Evolutionary conservation across 2,888 invertebrate species (phyloP), one percentile per base, ranked within the genome.

Genomic region (Lycophotia porphyrea): DNA sequence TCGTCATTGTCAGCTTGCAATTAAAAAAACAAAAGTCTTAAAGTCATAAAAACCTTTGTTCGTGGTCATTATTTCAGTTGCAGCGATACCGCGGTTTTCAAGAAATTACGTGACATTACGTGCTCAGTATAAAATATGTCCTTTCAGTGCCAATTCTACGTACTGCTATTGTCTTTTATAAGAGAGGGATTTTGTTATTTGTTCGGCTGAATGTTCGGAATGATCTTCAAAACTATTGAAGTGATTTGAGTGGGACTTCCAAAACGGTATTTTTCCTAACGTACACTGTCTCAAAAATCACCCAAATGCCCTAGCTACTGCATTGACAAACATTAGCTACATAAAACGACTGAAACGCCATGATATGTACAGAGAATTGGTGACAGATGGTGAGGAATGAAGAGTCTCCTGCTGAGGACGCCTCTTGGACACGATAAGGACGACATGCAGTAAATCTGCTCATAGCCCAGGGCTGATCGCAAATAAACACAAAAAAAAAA

Each of bases 81-180:
- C 42, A 70, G 61, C 21, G 8, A 71, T 61, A 34, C 31, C 49
- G 75, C 31, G 81, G 75, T 82, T 81, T 71, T 74, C n/a, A 42
- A 60, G 42, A 36, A 71, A n/a, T n/a, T n/a, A n/a, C n/a, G n/a
- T n/a, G n/a, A n/a, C 31, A 73, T 68, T 71, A 64, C 44, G 70
- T 42, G 24, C 27, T 47, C 36, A 63, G 8, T 9, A 36, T 64
- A 68, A 73, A 61, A 66, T 60, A 64, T 81, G 36, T 61, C n/a
- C 5, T 1, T 52, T 55, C 42, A 60, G 63, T 84, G 81, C 80
- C 71, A 84, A 81, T 55, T 39, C 3, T 31, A 31, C 24, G 58
- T 39, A 49, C 44, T 31, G 3, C n/a, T 36, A 52, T 42, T 71
- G 49, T 44, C 18, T 70, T 47, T 58, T 66, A 11, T 24, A 58